Base-by-base conservation (phyloP, 2,113 vertebrate genomes). In the Crotalus viridis region DNA sequence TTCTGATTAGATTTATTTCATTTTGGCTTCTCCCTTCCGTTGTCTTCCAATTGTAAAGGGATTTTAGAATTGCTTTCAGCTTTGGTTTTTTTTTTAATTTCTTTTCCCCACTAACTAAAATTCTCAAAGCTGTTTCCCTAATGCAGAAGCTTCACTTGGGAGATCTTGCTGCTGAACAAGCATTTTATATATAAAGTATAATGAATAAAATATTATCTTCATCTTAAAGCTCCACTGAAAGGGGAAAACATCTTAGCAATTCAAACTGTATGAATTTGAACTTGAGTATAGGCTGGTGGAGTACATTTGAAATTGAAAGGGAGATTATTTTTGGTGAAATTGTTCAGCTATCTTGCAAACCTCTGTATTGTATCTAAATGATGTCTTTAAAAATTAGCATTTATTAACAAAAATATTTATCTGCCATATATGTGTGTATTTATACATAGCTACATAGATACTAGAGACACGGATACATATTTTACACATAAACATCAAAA, bases 241-340 rank as follows among this genome's bases (percentile, higher is more conserved):
- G 17, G 33, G 33, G 69, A 33, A 93, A 92, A 59, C 91, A 88
- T 59, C 13, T 94, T 7, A 92, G 88, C 59, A 55, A 92, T 90
- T 15, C 43, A 89, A 59, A 9, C 61, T 94, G 94, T 93, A 94
- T 93, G 93, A 96, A 95, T 91, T 93, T 89, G 93, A 96, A 93
- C 69, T 86, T 91, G 54, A 1, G 61, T 39, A 17, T 39, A 17
- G 69, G 33, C 69, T 81, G 91, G 4, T 1, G 8, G 21, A 74
- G 43, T 88, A n/a, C 15, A 24, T 89, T 90, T 86, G 33, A 89
- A 0, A 94, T 96, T 94, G 1, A 21, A 93, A 91, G 61, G 51
- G 90, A 92, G 90, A 92, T 57, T 92, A 89, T 85, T 33, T 95
- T 95, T 89, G 39, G 93, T 89, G 90, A 90, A 55, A 26, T 81